Evolutionary conservation across 2,113 vertebrate species (phyloP), one percentile per base, ranked within the genome.

Genomic region (Stegostoma tigrinum): DNA sequence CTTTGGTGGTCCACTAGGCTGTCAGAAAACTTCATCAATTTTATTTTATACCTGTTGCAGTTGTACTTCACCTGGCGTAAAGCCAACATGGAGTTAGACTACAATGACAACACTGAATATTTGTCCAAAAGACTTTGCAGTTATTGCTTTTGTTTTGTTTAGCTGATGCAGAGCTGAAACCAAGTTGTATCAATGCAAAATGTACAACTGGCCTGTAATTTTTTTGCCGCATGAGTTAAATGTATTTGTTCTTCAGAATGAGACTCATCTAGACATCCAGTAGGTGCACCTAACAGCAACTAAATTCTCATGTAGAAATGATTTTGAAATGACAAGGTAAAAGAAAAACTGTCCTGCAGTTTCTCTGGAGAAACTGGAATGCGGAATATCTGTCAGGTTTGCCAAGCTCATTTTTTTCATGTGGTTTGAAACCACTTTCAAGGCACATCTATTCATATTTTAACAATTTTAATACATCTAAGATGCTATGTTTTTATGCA

Each of bases 181-280:
- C 24, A 27, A 8, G 3, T 87, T 52, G 23, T 27, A 52, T 52
- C 45, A 27, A 10, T 52, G 42, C 19, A 24, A 48, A 45, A 52
- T 87, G 45, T 87, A 86, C 24, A 48, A 12, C 7, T 48, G 75
- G 14, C 75, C 75, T 80, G 12, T 38, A 80, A 80, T 19, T 89
- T 93, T 17, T 5, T n/a, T 14, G 38, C 90, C 38, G 55, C 19
- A 38, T 15, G 34, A 38, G 17, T 93, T 21, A 93, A 3, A 66
- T 66, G 6, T 17, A 66, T n/a, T 38, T 66, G 19, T 24, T 12
- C 64, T 66, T 38, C n/a, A 38, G 64, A 94, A 94, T 66, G 14
- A 94, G 48, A 42, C 90, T 66, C 90, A 94, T 94, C 55, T 21
- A 64, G 90, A 10, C 61, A 94, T 94, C 55, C n/a, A 64, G 90